Percentiles rank a stretch among this genome's conserved stretches.
These are phyloP conservation scores for Murina feae DNA, from an alignment of 2,113 vertebrate species.

Conservation along the genomic window DNA sequence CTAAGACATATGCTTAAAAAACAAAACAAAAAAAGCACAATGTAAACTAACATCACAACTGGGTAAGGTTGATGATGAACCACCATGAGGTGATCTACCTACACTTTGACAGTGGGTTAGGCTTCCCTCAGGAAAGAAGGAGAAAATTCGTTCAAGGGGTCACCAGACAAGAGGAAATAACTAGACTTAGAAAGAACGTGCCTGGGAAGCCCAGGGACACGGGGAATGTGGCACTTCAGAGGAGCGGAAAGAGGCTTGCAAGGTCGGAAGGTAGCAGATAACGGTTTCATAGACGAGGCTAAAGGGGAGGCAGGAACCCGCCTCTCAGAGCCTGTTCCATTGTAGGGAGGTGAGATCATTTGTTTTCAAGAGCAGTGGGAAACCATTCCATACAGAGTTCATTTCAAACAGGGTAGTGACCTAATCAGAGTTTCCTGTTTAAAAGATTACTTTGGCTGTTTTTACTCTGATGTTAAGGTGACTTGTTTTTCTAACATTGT, in stretches of 20 bases:
- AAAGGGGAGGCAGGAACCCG: background rate
- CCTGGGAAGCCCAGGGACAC: background rate
- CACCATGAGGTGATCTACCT: background rate
- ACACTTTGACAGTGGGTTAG: background rate
- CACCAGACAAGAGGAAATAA: background rate
- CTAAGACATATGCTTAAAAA: background rate
- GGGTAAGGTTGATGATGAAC: background rate
- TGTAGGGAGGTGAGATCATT: too few relatives aligned
- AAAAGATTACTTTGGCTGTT: too few relatives aligned
- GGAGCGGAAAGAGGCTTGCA: background rate
- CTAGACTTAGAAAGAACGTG: background rate
- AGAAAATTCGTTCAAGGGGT: background rate
- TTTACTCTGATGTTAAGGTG: too few relatives aligned
- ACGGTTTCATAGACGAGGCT: background rate
- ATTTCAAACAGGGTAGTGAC: too few relatives aligned
- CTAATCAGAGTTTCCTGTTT: too few relatives aligned
- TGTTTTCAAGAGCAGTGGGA: too few relatives aligned
- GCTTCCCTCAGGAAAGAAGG: background rate
- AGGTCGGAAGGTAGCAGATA: background rate
- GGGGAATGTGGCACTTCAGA: background rate
- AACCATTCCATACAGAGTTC: too few relatives aligned
- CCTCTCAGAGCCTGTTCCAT: too few relatives aligned
- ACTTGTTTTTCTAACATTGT: too few relatives aligned
- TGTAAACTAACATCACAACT: background rate
- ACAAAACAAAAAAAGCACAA: background rate